Conservation (phyloP, 2,113 vertebrate genomes). For the Oreamnos americanus region DNA sequence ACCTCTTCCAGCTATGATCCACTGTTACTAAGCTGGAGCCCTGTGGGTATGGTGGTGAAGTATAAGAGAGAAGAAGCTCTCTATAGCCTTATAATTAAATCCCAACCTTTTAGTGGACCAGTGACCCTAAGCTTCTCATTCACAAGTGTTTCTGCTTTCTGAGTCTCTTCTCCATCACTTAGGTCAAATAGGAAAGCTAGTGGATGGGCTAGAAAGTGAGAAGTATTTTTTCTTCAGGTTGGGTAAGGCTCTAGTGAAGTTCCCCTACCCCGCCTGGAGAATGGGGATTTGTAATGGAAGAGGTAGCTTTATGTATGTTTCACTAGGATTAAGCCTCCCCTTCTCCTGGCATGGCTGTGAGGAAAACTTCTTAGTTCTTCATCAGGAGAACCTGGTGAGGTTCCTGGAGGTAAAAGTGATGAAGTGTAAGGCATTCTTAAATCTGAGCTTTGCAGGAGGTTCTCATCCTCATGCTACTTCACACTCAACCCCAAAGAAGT, state of each 20-base stretch:
- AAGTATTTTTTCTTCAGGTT: not conserved
- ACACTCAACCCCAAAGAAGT: not conserved
- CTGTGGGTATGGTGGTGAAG: not conserved
- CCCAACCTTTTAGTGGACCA: not conserved
- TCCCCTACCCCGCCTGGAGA: not conserved
- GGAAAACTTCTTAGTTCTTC: not conserved
- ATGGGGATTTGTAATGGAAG: not conserved
- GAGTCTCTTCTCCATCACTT: no score
- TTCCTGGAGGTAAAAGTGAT: not conserved
- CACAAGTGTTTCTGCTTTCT: not conserved
- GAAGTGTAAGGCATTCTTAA: no score
- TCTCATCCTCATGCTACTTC: not conserved
- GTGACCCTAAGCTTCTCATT: not conserved
- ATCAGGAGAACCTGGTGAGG: not conserved
- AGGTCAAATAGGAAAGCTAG: not conserved
- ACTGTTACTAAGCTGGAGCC: not conserved
- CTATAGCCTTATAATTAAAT: not conserved
- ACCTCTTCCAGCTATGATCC: not conserved
- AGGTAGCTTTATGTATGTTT: not conserved
- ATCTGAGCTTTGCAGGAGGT: rapidly evolving
- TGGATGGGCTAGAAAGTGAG: not conserved
- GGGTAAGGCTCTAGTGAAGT: not conserved
- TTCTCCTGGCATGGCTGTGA: not conserved
- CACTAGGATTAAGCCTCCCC: not conserved
- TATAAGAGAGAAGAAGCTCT: not conserved